Percentiles rank a stretch among this genome's conserved stretches.
These are phyloP conservation scores for Chionomys nivalis DNA, from an alignment of 2,113 vertebrate species.

Conservation along the genomic window DNA sequence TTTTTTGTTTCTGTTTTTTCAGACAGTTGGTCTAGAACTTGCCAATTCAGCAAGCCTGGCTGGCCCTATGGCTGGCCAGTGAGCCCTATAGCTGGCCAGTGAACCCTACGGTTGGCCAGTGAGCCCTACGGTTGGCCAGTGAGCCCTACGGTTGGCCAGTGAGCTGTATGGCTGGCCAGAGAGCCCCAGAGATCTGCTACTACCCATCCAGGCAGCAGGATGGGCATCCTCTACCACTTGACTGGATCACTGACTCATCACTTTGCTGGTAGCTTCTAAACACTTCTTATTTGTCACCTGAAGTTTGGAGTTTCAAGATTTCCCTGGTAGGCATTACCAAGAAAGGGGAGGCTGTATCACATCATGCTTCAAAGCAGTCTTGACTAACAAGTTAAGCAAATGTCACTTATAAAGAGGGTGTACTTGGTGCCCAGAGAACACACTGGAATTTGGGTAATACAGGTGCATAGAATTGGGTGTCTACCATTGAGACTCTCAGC, in stretches of 20 bases:
- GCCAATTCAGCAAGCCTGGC: background rate
- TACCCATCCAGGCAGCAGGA: background rate
- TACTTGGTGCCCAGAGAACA: background rate
- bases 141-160: too few relatives aligned
- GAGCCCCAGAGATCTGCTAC: background rate
- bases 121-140: too few relatives aligned
- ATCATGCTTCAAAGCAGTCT: background rate
- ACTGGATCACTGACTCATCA: background rate
- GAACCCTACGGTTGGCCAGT: too few relatives aligned
- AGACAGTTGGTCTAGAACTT: background rate
- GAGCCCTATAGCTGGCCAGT: background rate
- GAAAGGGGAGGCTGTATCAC: background rate
- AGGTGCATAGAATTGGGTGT: background rate
- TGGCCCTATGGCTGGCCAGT: background rate
- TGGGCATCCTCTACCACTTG: background rate
- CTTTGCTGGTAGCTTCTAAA: background rate
- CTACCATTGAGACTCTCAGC: background rate
- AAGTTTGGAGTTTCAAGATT: background rate
- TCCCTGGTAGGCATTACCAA: background rate
- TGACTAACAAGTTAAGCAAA: background rate
- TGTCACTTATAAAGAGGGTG: background rate
- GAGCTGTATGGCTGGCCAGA: background rate
- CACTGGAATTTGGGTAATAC: background rate
- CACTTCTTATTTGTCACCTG: background rate
- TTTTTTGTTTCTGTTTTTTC: background rate